These are phyloP conservation scores for Saturnia japonica DNA, from an alignment of 2,888 invertebrate genomes.

Conservation along the genomic window DNA sequence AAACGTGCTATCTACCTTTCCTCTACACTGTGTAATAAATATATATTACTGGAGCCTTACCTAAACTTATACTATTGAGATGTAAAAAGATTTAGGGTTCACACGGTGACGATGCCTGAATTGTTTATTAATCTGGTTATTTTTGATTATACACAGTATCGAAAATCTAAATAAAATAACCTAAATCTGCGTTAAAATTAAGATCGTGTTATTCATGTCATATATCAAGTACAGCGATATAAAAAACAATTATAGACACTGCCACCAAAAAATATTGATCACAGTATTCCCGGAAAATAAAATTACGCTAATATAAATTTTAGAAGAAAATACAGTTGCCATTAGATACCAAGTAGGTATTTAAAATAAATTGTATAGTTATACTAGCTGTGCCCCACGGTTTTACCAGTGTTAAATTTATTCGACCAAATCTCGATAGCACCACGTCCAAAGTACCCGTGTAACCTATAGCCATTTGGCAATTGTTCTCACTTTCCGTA, in stretches of 20 bases:
- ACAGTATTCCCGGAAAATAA: background rate
- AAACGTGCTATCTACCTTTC: constrained; percentile 24
- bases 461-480: too few relatives aligned
- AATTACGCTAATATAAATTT: background rate
- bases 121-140: background rate
- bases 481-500: too few relatives aligned
- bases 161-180: too few relatives aligned
- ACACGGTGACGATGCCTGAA: background rate
- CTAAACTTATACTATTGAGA: background rate
- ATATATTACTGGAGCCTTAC: constrained; percentile 3
- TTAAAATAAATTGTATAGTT: too few relatives aligned
- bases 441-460: too few relatives aligned
- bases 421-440: too few relatives aligned
- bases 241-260: background rate
- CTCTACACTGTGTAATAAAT: constrained; percentile 10
- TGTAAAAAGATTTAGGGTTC: background rate
- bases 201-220: too few relatives aligned
- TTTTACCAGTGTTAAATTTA: too few relatives aligned
- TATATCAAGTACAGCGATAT: too few relatives aligned
- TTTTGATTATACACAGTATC: background rate
- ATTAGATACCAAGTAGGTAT: too few relatives aligned
- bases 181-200: too few relatives aligned
- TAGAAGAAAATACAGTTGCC: background rate
- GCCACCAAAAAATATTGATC: background rate
- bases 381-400: too few relatives aligned